Percentiles rank a stretch among this genome's conserved stretches.
Evolutionary conservation across 2,888 invertebrate species (phyloP).

Genomic region (Epinotia ramella): DNA sequence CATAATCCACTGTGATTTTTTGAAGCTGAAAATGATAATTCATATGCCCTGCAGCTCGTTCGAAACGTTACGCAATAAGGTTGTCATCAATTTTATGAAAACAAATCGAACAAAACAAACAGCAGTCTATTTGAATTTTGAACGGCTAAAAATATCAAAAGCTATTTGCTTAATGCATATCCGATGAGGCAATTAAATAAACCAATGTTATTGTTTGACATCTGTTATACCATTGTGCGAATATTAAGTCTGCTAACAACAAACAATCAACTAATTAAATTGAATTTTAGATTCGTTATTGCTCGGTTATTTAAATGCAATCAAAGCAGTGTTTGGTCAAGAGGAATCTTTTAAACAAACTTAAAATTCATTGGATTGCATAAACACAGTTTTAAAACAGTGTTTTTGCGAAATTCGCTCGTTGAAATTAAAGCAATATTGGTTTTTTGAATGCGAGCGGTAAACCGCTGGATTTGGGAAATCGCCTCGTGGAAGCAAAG

Average conservation of each 20-base stretch:
- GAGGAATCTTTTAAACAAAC: constrained; percentile 8
- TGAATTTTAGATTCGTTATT: constrained; percentile 11
- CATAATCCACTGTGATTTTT: too few relatives aligned
- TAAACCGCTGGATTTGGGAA: neutral
- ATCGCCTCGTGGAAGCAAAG: too few relatives aligned
- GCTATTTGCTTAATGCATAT: constrained; percentile 24
- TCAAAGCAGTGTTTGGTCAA: constrained; percentile 13
- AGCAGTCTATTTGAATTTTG: constrained; percentile 9
- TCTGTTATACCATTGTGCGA: constrained; percentile 15
- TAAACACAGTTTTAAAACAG: neutral
- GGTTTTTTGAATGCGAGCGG: constrained; percentile 8
- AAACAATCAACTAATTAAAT: constrained; percentile 23
- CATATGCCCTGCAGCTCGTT: too few relatives aligned
- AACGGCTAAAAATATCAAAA: constrained; percentile 14
- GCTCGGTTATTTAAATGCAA: constrained; percentile 12
- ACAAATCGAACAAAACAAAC: constrained; percentile 13
- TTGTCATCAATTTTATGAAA: neutral
- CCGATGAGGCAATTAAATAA: constrained; percentile 16
- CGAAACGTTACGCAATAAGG: too few relatives aligned
- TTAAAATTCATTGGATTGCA: constrained; percentile 3
- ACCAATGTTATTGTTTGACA: constrained; percentile 13
- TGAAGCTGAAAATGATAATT: too few relatives aligned
- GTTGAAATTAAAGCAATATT: neutral
- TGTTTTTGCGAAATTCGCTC: neutral
- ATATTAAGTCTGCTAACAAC: neutral